Evolutionary conservation across 2,113 vertebrate genomes (phyloP), one percentile per base, ranked within the genome.

Genomic region (Thamnaconus septentrionalis): DNA sequence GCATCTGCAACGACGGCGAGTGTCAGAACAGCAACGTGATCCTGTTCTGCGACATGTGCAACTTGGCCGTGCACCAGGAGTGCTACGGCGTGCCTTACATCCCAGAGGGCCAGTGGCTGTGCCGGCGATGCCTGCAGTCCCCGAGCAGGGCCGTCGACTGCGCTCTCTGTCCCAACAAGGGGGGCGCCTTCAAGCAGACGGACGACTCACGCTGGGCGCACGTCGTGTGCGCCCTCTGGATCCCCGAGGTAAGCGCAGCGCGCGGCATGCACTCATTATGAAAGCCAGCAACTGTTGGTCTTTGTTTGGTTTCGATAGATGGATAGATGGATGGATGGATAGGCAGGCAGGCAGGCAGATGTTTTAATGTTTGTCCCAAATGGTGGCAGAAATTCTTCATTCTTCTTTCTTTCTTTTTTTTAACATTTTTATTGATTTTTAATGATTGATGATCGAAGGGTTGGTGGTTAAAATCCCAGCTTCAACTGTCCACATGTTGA

Each of bases 1-100:
- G 97, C 78, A 99, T 99, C 88, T 99, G 97, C 77, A 99, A 99
- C 0, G 97, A 99, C 0, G 97, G 97, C n/a, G 97, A 99, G 81
- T 99, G 97, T 82, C 97, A 99, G 92, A 99, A 97, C 87, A 99
- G 97, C 90, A 99, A 99, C 0, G 97, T 99, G 64, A 99, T 99
- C 88, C 93, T 99, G 54, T 99, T 99, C 89, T 99, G 97, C 3
- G 97, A 99, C 88, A 99, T 99, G 97, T 99, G 97, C 84, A 99
- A 99, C 92, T 85, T 99, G 87, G 97, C 97, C 0, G 97, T 99
- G 47, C 97, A 99, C 78, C 97, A 99, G 84, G 97, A 99, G 90
- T 99, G 97, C 89, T 99, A 99, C 0, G 97, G 97, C 6, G 97
- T 99, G 47, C 97, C 97, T 64, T 99, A 99, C 69, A 99, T 99